phyloP scores from a whole-genome alignment of 2,797 vertebrate genomes.

The Centroberyx gerrardi region DNA sequence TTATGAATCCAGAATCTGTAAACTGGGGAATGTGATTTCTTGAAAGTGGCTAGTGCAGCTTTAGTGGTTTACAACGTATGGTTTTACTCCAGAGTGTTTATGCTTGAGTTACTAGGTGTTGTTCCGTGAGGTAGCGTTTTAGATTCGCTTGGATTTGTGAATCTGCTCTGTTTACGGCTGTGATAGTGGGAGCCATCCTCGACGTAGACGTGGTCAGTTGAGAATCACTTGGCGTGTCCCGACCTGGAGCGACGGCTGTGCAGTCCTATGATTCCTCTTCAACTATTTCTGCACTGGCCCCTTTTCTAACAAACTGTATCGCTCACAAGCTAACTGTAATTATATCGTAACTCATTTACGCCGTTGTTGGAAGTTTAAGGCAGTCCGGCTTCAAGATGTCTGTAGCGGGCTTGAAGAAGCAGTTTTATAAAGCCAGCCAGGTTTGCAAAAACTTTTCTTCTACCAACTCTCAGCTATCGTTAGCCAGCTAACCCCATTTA shows the following conservation, averaged over 20 bases:
- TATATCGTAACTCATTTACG: constrained; percentile 35
- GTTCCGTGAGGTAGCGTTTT: neutral
- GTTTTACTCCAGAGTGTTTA: neutral
- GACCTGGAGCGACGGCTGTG: constrained; percentile 71
- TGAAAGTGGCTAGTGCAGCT: constrained; percentile 36
- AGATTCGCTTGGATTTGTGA: neutral
- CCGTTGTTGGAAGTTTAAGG: constrained; percentile 56
- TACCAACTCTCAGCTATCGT: constrained; percentile 58
- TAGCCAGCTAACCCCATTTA: constrained; percentile 71
- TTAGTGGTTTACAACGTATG: neutral
- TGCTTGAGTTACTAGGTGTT: neutral
- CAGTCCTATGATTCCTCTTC: constrained; percentile 70
- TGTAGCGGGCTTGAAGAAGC: constrained; percentile 97
- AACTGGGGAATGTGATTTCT: constrained; percentile 65
- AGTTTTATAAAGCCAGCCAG: constrained; percentile 99
- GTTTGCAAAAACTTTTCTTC: constrained; percentile 84
- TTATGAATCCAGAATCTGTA: neutral
- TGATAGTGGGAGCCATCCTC: constrained; percentile 52
- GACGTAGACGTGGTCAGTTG: constrained; percentile 81
- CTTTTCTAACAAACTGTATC: constrained; percentile 47
- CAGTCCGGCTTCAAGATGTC: constrained; percentile 88
- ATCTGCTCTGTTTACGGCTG: neutral
- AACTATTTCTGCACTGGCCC: constrained; percentile 47
- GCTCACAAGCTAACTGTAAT: constrained; percentile 16
- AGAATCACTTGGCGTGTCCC: constrained; percentile 68